Base-by-base conservation (phyloP, 1,140 invertebrate species). In the Zaprionus camerounensis region DNA sequence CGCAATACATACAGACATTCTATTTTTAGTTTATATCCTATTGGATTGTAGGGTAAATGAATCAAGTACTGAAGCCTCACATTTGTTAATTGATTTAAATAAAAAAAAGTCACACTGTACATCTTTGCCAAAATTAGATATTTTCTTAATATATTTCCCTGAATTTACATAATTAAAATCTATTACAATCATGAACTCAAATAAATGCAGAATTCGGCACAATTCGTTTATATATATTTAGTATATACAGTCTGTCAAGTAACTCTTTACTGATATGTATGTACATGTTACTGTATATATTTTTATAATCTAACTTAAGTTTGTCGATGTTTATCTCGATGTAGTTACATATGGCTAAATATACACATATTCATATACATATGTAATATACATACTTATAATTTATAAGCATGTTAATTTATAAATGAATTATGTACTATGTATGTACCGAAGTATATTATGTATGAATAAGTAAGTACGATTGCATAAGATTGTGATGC, bases 381-480 rank as follows among this genome's bases (percentile, higher is more conserved):
- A 70, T 24, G 64, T 70, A 20, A 41, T 41, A n/a, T 31, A 41
- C n/a, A n/a, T 41, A 6, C 5, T 22, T 24, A 66, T 17, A 61
- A 6, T 2, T 28, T 24, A 66, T 22, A 61, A 63, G 68, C 78
- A 82, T 81, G 64, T 67, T 65, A 9, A 31, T 41, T 1, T n/a
- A 41, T 15, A 7, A 34, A 34, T 34, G 2, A 31, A 34, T 9
- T 34, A n/a, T 41, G 13, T 41, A 41, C 15, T 41, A 41, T 51
- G 9, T 41, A 41, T 51, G 9, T 24, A 51, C 17, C 22, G 11
- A 51, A 22, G 1, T 51, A 51, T 22, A 22, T 24, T 51, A 51
- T 51, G 46, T 24, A 51, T 51, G 12, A 51, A 51, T 51, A 24
- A 20, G 17, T 51, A 51, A 22, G 11, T 51, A 17, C 41, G 41